phyloP scores from a whole-genome alignment of 35 echinoderm and acorn worm genomes.

The Ophioderma brevispina region DNA sequence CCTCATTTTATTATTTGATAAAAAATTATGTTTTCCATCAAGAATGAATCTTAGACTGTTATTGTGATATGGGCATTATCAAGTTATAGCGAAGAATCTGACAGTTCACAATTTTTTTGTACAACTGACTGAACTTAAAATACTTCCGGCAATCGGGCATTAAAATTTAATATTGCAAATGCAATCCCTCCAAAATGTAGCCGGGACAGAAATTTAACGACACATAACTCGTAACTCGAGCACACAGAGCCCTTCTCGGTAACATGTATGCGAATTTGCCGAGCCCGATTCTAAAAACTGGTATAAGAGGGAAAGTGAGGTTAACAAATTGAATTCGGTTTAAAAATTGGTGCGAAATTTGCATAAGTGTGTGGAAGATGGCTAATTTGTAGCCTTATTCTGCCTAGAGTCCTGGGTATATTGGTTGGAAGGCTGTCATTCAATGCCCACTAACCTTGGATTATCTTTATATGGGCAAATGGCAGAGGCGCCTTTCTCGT shows the following conservation, averaged over 20 bases:
- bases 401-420: not conserved
- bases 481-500: too few relatives aligned
- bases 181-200: not conserved
- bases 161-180: constrained; percentile 8
- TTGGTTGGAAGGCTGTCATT: not conserved
- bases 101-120: too few relatives aligned
- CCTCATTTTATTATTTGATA: too few relatives aligned
- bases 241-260: not conserved
- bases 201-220: not conserved
- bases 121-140: too few relatives aligned
- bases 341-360: not conserved
- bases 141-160: not conserved
- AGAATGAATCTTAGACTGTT: too few relatives aligned
- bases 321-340: not conserved
- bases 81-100: too few relatives aligned
- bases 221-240: not conserved
- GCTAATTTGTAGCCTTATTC: not conserved
- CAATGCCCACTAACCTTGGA: not conserved
- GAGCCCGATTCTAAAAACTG: not conserved
- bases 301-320: not conserved
- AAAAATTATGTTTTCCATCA: too few relatives aligned
- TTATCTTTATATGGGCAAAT: not conserved
- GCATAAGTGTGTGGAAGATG: not conserved
- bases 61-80: too few relatives aligned
- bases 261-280: not conserved